Percentiles rank a stretch among this genome's conserved stretches.
Evolutionary conservation across 1,140 invertebrate genomes (phyloP).

Genomic region (Cylas formicarius): DNA sequence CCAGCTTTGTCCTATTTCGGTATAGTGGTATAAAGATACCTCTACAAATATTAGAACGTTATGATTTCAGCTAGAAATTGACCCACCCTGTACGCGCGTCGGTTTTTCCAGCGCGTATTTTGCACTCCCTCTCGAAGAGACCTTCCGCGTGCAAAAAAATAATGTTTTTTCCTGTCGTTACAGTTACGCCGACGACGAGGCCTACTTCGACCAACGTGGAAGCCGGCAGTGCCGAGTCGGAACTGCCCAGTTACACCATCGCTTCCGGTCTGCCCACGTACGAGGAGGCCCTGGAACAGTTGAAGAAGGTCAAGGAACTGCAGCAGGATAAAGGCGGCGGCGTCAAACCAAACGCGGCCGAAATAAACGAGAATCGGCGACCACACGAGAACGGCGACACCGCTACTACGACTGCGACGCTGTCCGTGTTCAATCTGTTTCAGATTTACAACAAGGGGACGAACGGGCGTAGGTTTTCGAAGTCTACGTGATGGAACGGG

Average conservation of each 20-base stretch:
- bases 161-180: too few relatives aligned
- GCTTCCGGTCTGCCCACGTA: conserved; percentile 56
- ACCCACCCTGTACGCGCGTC: too few relatives aligned
- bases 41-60: too few relatives aligned
- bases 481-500: not conserved
- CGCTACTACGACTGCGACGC: conserved; percentile 11
- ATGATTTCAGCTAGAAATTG: too few relatives aligned
- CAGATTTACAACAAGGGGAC: conserved; percentile 30
- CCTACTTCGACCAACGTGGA: conserved; percentile 32
- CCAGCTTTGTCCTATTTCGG: too few relatives aligned
- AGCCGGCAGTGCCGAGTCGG: conserved; percentile 38
- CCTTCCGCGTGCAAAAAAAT: too few relatives aligned
- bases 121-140: too few relatives aligned
- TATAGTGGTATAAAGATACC: too few relatives aligned
- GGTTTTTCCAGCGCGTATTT: too few relatives aligned
- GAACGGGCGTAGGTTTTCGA: not conserved
- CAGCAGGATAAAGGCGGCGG: not conserved
- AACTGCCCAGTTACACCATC: conserved; percentile 54
- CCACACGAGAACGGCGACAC: not conserved
- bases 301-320: conserved; percentile 38
- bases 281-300: conserved; percentile 53
- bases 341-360: not conserved
- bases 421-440: conserved; percentile 40
- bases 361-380: conserved; percentile 13
- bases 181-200: too few relatives aligned